These are phyloP conservation scores for Macrobrachium nipponense DNA, from an alignment of 1,140 invertebrate species.

Conservation along the genomic window DNA sequence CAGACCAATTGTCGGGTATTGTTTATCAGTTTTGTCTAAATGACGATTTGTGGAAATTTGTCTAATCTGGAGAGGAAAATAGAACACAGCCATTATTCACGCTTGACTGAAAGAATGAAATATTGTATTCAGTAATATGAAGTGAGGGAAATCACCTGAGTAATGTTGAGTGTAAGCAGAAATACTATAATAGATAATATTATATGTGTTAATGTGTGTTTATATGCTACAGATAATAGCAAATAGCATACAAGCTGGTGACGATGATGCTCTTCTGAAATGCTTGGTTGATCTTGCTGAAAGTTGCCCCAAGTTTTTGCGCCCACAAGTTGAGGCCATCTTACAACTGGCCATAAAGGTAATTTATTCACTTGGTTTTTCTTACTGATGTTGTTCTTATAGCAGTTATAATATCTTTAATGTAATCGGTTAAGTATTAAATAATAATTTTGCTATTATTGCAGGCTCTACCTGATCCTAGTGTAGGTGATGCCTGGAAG, in stretches of 20 bases:
- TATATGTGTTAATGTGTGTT: no score
- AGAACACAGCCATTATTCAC: no score
- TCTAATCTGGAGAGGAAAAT: no score
- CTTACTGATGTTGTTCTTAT: no score
- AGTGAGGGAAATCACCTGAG: no score
- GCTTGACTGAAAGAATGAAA: no score
- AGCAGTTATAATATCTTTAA: slow-evolving; percentile 1
- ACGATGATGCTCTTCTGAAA: slow-evolving; percentile 92
- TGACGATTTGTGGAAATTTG: no score
- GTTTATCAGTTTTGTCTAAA: no score
- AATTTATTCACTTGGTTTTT: slow-evolving; percentile 45
- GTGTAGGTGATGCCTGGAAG: slow-evolving; percentile 86
- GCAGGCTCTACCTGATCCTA: slow-evolving; percentile 72
- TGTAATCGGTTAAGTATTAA: neutral
- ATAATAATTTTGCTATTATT: slow-evolving; percentile 3
- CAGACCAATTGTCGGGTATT: no score
- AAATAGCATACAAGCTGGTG: slow-evolving; percentile 83
- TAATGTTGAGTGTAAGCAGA: no score
- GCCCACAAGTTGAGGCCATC: slow-evolving; percentile 86
- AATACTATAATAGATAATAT: no score
- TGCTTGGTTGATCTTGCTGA: slow-evolving; percentile 94
- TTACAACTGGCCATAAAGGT: slow-evolving; percentile 93
- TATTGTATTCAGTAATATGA: no score
- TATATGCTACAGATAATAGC: slow-evolving; percentile 77
- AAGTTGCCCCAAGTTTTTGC: slow-evolving; percentile 90